phyloP scores from a whole-genome alignment of 2,113 vertebrate genomes.

The Psittacara wagleri region DNA sequence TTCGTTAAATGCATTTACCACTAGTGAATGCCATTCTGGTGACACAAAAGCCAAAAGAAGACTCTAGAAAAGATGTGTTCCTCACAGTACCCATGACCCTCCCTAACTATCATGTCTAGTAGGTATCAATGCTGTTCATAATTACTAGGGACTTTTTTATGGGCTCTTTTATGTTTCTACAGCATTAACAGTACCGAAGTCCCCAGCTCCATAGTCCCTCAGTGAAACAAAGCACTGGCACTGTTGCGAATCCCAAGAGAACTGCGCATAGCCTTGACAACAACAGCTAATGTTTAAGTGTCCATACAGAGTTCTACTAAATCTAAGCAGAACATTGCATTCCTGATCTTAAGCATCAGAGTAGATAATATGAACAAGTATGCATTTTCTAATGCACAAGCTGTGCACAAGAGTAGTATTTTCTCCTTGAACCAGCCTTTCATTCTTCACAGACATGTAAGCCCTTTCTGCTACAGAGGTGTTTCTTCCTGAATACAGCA shows the following conservation, averaged over 20 bases:
- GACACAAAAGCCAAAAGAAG: not conserved
- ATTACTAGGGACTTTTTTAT: not conserved
- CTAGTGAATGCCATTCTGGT: constrained; percentile 23
- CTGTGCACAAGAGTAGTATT: not conserved
- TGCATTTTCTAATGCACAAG: not conserved
- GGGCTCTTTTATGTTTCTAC: not conserved
- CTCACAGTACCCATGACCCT: not conserved
- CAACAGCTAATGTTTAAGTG: not conserved
- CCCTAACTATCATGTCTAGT: not conserved
- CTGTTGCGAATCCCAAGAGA: not conserved
- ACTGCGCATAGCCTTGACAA: not conserved
- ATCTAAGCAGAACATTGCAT: not conserved
- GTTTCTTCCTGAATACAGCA: not conserved
- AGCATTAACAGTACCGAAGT: not conserved
- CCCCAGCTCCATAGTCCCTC: not conserved
- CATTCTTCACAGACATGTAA: not conserved
- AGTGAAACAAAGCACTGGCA: not conserved
- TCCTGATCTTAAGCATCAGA: not conserved
- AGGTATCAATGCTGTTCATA: not conserved
- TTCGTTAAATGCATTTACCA: not conserved
- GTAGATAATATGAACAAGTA: not conserved
- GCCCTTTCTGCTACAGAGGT: not conserved
- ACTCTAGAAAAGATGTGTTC: not conserved
- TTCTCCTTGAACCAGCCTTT: not conserved
- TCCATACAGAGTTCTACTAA: not conserved